These are phyloP conservation scores for Amphiprion percula DNA, from an alignment of 2,113 vertebrate genomes.

Conservation along the genomic window DNA sequence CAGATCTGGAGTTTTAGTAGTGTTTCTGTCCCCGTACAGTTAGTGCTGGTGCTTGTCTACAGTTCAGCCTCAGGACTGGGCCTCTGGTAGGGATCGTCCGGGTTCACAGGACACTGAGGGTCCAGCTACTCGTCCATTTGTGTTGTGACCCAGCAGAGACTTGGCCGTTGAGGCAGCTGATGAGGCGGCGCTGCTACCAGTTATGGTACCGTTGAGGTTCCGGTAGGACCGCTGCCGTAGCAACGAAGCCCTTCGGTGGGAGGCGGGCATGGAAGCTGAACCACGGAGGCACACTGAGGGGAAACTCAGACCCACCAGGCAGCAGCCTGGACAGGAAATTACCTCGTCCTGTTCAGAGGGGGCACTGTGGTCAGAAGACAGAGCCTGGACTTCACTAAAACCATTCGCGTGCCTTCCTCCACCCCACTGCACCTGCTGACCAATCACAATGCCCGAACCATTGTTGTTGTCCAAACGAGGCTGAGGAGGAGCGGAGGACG, in stretches of 20 bases:
- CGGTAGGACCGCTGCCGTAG: slow-evolving; percentile 84
- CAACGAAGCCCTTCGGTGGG: slow-evolving; percentile 73
- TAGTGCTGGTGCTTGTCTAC: slow-evolving; percentile 8
- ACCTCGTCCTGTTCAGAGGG: slow-evolving; percentile 89
- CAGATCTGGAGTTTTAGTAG: too few relatives aligned
- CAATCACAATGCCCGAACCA: slow-evolving; percentile 79
- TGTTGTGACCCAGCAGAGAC: slow-evolving; percentile 84
- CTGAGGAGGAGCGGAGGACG: slow-evolving; percentile 74
- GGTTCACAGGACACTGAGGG: slow-evolving; percentile 80
- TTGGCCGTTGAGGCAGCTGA: slow-evolving; percentile 72
- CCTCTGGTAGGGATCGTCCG: slow-evolving; percentile 90
- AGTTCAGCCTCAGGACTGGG: slow-evolving; percentile 84
- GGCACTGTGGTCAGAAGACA: slow-evolving; percentile 58
- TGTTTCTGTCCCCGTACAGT: not conserved
- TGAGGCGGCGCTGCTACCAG: slow-evolving; percentile 25
- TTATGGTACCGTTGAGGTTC: slow-evolving; percentile 88
- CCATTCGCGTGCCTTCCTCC: slow-evolving; percentile 73
- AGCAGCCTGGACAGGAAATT: slow-evolving; percentile 91
- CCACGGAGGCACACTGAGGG: slow-evolving; percentile 88
- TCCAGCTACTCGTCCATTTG: slow-evolving; percentile 61
- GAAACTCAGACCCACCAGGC: slow-evolving; percentile 89
- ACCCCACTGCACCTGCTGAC: slow-evolving; percentile 85
- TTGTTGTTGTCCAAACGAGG: slow-evolving; percentile 88
- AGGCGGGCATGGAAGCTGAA: slow-evolving; percentile 64
- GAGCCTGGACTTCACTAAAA: slow-evolving; percentile 58